Conservation (phyloP, 2,888 invertebrate species). For the Dione juno region DNA sequence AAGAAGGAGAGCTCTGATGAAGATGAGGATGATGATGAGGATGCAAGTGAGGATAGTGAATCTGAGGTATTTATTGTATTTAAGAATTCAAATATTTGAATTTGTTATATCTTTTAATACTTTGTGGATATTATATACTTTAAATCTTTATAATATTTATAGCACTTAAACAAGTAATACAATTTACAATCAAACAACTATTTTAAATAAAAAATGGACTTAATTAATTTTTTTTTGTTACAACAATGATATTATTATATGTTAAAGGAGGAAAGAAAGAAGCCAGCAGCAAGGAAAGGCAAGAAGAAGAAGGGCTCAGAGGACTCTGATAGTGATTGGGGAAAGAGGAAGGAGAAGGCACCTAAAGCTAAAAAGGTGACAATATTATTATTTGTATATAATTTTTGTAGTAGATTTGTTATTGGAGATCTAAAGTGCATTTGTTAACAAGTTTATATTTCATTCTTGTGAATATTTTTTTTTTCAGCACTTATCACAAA, state of each 20-base stretch:
- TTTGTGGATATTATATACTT: too few relatives aligned
- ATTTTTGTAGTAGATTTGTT: too few relatives aligned
- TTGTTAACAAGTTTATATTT: too few relatives aligned
- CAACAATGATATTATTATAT: neutral
- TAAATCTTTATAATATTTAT: too few relatives aligned
- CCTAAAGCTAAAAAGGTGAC: conserved; percentile 69
- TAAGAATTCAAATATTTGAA: neutral
- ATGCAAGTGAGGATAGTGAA: conserved; percentile 58
- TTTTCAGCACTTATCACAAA: too few relatives aligned
- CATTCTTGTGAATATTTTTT: too few relatives aligned
- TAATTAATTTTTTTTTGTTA: too few relatives aligned
- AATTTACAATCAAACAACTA: too few relatives aligned
- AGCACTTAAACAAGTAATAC: neutral
- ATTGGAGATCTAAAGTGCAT: too few relatives aligned
- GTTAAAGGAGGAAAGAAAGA: conserved; percentile 59
- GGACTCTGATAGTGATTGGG: conserved; percentile 88
- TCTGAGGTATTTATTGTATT: conserved; percentile 50
- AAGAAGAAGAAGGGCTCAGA: conserved; percentile 86
- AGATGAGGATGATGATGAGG: conserved; percentile 53
- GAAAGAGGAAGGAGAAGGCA: conserved; percentile 81
- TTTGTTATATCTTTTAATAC: too few relatives aligned
- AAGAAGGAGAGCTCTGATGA: conserved; percentile 54
- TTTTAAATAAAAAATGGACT: too few relatives aligned
- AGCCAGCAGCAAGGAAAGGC: conserved; percentile 78
- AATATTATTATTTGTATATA: neutral